Percentiles rank a stretch among this genome's conserved stretches.
Evolutionary conservation across 1,140 invertebrate genomes (phyloP).

Genomic region (roundworm (Caenorhabditis elegans)): WBcel235 BX284605.5:10421001-10421500

Average conservation of each 20-base stretch:
- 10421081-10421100: constrained; percentile 55
- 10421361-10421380: constrained; percentile 29
- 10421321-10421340: constrained; percentile 47
- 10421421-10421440: constrained; percentile 45
- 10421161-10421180: constrained; percentile 43
- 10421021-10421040: constrained; percentile 38
- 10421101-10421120: constrained; percentile 47
- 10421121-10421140: constrained; percentile 57
- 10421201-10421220: constrained; percentile 51
- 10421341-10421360: constrained; percentile 53
- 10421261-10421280: constrained; percentile 51
- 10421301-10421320: constrained; percentile 57
- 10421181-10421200: constrained; percentile 57
- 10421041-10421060: constrained; percentile 46
- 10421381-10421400: not conserved
- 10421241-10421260: constrained; percentile 57
- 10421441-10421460: constrained; percentile 41
- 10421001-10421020: constrained; percentile 49
- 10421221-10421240: constrained; percentile 57
- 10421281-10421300: constrained; percentile 54
- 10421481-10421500: constrained; percentile 42
- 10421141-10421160: constrained; percentile 47
- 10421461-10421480: constrained; percentile 43
- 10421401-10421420: constrained; percentile 45
- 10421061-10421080: constrained; percentile 49